Base-by-base conservation (phyloP, 2,888 invertebrate species). In the Caenorhabditis wallacei region DNA sequence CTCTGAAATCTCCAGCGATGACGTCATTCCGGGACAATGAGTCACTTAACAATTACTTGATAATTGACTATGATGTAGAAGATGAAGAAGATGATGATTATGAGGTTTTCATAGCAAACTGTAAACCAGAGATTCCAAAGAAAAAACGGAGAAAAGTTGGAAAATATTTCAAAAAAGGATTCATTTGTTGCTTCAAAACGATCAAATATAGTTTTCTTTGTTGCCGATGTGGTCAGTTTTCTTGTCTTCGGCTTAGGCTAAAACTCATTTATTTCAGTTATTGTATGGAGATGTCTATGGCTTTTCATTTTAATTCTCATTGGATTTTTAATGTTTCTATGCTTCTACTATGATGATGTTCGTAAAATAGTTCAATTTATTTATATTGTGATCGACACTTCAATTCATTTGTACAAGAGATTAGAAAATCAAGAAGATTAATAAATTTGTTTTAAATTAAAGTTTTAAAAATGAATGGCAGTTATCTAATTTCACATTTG, bases 261-360 rank as follows among this genome's bases (percentile, higher is more conserved):
- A 8, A 10, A 13, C 11, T 40, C 13, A 40, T 40, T 48, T 30
- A 0, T 74, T 75, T 37, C 66, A 75, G 75, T 75, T 8, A 66
- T 75, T 10, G 75, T 66, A 3, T 75, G 57, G 56, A 56, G 66
- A 57, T 76, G 76, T n/a, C 53, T 61, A 7, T 76, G 76, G 76
- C 24, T 76, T 2, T 69, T 76, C 20, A 18, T 76, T 1, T 48
- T 69, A 18, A 22, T 76, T n/a, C 30, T 76, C 16, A 3, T 54
- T 18, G 48, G 48, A 16, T 13, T 43, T 0, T 37, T 76, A 1
- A n/a, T 76, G 0, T 43, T 61, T 11, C 5, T 43, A 16, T 43
- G 22, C 5, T 68, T 69, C 26, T 40, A 76, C 22, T 69, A 53
- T 22, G 53, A 76, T 8, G 76, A 76, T 43, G 69, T 69, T 20